Evolutionary conservation across 2,797 vertebrate genomes (phyloP).

Genomic region (Pseudotriccus pelzelni): DNA sequence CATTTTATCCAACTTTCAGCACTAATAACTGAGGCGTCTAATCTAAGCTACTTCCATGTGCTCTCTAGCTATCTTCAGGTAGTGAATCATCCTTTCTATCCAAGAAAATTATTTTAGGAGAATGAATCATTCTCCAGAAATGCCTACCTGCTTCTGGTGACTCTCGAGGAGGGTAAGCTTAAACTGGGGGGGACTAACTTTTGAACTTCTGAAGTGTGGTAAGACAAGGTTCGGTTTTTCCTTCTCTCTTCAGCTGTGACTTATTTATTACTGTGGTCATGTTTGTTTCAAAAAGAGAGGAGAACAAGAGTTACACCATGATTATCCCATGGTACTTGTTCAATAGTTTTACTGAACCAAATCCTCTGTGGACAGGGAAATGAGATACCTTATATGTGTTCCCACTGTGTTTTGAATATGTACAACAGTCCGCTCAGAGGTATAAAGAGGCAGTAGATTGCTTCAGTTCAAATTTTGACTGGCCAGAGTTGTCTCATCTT

Average conservation of each 20-base stretch:
- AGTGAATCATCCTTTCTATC: conserved; percentile 35
- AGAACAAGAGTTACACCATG: not conserved
- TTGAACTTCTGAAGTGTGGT: not conserved
- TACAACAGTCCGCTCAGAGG: not conserved
- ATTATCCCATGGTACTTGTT: not conserved
- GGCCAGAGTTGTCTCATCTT: not conserved
- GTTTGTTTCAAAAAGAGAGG: conserved; percentile 9
- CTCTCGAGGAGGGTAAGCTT: not conserved
- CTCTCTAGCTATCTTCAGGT: not conserved
- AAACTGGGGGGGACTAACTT: not conserved
- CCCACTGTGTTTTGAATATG: not conserved
- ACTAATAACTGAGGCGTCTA: not conserved
- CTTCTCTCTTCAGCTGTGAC: not conserved
- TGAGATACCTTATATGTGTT: not conserved
- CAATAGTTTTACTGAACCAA: not conserved
- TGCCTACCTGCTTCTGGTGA: not conserved
- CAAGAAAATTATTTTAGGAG: conserved; percentile 29
- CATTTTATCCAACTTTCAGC: not conserved
- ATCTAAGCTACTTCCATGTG: not conserved
- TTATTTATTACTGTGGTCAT: not conserved
- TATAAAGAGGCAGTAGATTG: not conserved
- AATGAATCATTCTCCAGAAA: not conserved
- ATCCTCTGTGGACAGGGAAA: not conserved
- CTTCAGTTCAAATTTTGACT: not conserved
- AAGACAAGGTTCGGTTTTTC: not conserved